Evolutionary conservation across 2,888 invertebrate genomes (phyloP), one percentile per base, ranked within the genome.

Genomic region (Eucriotettix oculatus): DNA sequence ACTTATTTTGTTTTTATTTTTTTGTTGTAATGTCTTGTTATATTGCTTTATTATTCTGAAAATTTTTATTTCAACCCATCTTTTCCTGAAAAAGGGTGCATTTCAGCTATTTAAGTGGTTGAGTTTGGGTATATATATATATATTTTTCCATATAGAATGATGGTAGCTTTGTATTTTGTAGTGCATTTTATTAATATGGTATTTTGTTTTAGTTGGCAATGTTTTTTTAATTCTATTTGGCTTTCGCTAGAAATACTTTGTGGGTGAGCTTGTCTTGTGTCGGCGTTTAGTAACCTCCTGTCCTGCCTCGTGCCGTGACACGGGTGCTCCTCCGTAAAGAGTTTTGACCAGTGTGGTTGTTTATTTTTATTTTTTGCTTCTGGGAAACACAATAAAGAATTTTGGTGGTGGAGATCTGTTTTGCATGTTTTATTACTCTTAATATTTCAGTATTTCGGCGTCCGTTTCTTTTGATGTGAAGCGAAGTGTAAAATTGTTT

Each of bases 231-330:
- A 40, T 40, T 56, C 54, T 60, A 42, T 62, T 62, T 62, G 57
- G 52, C 59, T 62, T 62, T 60, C 57, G 61, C 61, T 61, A 61
- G 61, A 61, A 58, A 17, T n/a, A 48, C 2, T 48, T 29, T 48
- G n/a, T 48, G 48, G 48, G 54, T 55, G 48, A 44, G 55, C 48
- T 59, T 12, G 42, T 56, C 41, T 41, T 58, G 55, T 59, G 16
- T 59, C 48, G 11, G 53, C 12, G 41, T 57, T 10, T 40, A 29
- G 29, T 29, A 48, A 7, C 48, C 48, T n/a, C 48, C 12, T 48
- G 12, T 48, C 48, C 48, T 48, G 48, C 48, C 12, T n/a, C 48
- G n/a, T 48, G 12, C 48, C 48, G 48, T 48, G 48, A 48, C 12
- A 14, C n/a, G 12, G 12, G 14, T 48, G 12, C 48, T 48, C 48